Evolutionary conservation across 2,888 invertebrate genomes (phyloP), one percentile per base, ranked within the genome.

Genomic region (Cheilosia pagana): DNA sequence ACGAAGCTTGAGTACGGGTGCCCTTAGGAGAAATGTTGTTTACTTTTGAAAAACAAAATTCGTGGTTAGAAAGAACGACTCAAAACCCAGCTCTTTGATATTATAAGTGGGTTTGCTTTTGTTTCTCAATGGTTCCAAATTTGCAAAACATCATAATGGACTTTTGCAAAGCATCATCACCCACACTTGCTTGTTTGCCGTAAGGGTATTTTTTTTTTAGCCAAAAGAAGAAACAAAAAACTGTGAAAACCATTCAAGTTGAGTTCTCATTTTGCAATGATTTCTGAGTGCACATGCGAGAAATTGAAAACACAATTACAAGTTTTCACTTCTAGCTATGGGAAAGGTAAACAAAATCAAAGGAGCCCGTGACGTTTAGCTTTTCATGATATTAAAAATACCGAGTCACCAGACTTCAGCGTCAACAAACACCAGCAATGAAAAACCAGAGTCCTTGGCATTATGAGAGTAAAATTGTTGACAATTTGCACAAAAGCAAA

Each of bases 381-480:
- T 65, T 57, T 48, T 75, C 39, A 50, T 57, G 14, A 70, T 63
- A 63, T 57, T 6, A 60, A 67, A 57, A 76, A 62, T 60, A 39
- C 31, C 63, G 25, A 62, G 21, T 35, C 53, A 67, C 59, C 28
- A 57, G 57, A 68, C 16, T 57, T 63, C 28, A 62, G 19, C 71
- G 79, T 71, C 75, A 81, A 75, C 75, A 85, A 85, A 85, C 75
- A 23, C 19, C 53, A 71, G 45, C 8, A 68, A 63, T 23, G 12
- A 39, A 68, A 71, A 12, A 45, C 7, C 41, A 2, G 10, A 74
- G 85, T 81, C 85, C 75, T 81, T 81, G 85, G 67, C 60, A 68
- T 60, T 59, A 71, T 63, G 65, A 68, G 59, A 57, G 60, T 41
- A 75, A 60, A 75, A 71, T 85, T 81, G 75, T 75, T 81, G 71